Evolutionary conservation across 2,888 invertebrate genomes (phyloP).

Genomic region (Lissonota sp.): DNA sequence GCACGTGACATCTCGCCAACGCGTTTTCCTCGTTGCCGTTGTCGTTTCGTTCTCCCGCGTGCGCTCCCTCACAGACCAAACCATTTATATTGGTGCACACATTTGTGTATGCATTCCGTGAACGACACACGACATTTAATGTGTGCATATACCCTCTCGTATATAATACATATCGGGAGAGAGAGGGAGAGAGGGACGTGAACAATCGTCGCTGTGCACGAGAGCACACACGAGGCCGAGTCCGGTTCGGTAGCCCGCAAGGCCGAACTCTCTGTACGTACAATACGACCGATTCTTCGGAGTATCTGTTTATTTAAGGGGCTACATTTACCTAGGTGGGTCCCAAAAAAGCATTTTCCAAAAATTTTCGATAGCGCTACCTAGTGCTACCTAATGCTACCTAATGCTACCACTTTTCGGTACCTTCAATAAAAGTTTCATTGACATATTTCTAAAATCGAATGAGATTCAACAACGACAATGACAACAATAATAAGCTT

Average conservation of each 20-base stretch:
- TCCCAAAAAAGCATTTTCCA: too few relatives aligned
- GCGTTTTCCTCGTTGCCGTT: constrained; percentile 37
- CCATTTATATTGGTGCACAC: not conserved
- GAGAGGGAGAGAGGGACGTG: constrained; percentile 8
- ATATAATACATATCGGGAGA: too few relatives aligned
- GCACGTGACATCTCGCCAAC: constrained; percentile 60
- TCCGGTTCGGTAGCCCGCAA: constrained; percentile 51
- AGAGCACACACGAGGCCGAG: constrained; percentile 36
- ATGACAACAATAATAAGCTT: too few relatives aligned
- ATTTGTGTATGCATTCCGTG: not conserved
- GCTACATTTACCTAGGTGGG: too few relatives aligned
- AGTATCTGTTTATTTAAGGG: too few relatives aligned
- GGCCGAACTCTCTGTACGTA: constrained; percentile 36
- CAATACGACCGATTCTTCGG: not conserved
- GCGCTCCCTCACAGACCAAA: constrained; percentile 6
- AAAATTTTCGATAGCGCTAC: too few relatives aligned
- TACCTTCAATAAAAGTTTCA: too few relatives aligned
- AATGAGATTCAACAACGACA: too few relatives aligned
- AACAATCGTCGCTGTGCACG: constrained; percentile 55
- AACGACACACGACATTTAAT: not conserved
- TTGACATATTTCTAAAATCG: too few relatives aligned
- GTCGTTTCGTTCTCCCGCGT: not conserved
- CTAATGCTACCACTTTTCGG: too few relatives aligned
- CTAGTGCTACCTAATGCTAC: too few relatives aligned
- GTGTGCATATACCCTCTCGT: not conserved